phyloP scores from a whole-genome alignment of 1,140 invertebrate genomes.

The Ptiloglossa arizonensis region DNA sequence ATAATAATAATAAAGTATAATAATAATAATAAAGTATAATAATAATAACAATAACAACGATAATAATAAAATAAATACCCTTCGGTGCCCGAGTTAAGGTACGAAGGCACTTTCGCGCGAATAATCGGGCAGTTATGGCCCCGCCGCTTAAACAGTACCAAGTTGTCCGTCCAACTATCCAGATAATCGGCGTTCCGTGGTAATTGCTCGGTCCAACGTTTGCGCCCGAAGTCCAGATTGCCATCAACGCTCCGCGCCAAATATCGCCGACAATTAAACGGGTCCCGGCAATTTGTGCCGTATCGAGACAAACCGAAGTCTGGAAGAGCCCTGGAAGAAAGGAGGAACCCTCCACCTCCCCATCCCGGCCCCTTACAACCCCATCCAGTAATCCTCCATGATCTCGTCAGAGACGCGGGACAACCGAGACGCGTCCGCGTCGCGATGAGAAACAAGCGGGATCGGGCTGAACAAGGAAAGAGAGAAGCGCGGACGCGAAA shows the following conservation, averaged over 20 bases:
- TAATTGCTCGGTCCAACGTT: neutral
- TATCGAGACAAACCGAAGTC: no score
- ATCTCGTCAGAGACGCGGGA: conserved; percentile 50
- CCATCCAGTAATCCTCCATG: conserved; percentile 51
- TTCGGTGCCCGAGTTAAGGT: neutral
- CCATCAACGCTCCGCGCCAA: neutral
- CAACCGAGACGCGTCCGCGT: conserved; percentile 43
- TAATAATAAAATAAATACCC: no score
- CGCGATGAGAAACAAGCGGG: conserved; percentile 48
- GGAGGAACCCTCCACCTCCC: neutral
- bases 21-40: no score
- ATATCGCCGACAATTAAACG: neutral
- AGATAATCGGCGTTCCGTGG: neutral
- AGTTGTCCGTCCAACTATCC: neutral
- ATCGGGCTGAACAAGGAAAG: conserved; percentile 57
- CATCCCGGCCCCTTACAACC: neutral
- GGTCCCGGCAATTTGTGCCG: neutral
- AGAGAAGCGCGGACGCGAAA: conserved; percentile 74
- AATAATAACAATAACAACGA: no score
- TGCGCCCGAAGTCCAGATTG: neutral
- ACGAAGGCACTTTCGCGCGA: neutral
- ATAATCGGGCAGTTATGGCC: neutral
- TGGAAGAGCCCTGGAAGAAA: neutral
- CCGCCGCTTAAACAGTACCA: neutral
- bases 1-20: no score